Evolutionary conservation across 1,140 invertebrate genomes (phyloP).

Genomic region (Meloidogyne hapla): DNA sequence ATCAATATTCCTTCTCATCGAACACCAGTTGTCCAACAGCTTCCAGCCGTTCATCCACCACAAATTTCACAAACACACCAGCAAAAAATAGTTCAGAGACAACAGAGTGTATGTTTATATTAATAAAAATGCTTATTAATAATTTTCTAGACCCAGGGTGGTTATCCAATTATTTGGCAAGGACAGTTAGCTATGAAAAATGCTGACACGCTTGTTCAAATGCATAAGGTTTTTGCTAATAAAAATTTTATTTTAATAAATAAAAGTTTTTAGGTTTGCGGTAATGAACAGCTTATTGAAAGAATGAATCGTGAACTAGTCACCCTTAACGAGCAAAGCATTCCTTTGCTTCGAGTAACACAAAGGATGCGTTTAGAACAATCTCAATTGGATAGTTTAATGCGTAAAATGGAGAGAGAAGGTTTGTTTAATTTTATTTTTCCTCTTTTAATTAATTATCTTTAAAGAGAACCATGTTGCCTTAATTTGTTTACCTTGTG

Average conservation of each 20-base stretch:
- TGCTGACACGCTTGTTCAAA: slow-evolving; percentile 91
- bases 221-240: slow-evolving; percentile 87
- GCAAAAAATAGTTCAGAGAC: not conserved
- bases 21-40: no score
- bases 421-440: slow-evolving; percentile 28
- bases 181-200: slow-evolving; percentile 89
- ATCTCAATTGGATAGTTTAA: slow-evolving; percentile 82
- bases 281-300: slow-evolving; percentile 70
- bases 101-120: not conserved
- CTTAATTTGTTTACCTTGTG: slow-evolving; percentile 88
- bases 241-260: not conserved
- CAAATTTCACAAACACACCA: not conserved
- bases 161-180: slow-evolving; percentile 91
- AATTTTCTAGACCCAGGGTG: not conserved
- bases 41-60: not conserved
- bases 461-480: slow-evolving; percentile 92
- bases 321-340: slow-evolving; percentile 71
- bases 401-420: slow-evolving; percentile 1
- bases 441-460: slow-evolving; percentile 67
- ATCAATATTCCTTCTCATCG: no score
- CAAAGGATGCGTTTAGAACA: slow-evolving; percentile 93
- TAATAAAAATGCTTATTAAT: not conserved
- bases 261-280: slow-evolving; percentile 74
- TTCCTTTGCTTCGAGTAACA: slow-evolving; percentile 80
- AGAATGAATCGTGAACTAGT: slow-evolving; percentile 65